These are phyloP conservation scores for Pollenia griseotomentosa DNA, from an alignment of 2,888 invertebrate species.

Conservation along the genomic window DNA sequence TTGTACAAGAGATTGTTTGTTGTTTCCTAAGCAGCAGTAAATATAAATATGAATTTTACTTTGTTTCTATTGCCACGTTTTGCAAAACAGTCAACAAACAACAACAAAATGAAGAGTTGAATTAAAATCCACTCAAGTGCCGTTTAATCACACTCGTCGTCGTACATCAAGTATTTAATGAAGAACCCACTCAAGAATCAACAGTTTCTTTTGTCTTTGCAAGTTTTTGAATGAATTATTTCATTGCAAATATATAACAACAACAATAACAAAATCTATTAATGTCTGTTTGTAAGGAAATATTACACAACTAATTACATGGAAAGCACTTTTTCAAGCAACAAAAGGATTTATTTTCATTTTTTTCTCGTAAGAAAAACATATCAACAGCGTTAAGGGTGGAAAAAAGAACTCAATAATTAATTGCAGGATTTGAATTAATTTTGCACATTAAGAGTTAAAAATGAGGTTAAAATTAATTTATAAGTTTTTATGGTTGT, in stretches of 20 bases:
- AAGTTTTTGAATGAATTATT: slow-evolving; percentile 30
- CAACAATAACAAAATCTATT: slow-evolving; percentile 19
- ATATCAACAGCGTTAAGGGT: not conserved
- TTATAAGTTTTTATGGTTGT: not conserved
- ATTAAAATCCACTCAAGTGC: slow-evolving; percentile 67
- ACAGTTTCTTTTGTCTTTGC: slow-evolving; percentile 56
- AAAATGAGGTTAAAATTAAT: slow-evolving; percentile 13
- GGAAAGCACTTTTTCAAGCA: slow-evolving; percentile 48
- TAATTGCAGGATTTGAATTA: slow-evolving; percentile 13
- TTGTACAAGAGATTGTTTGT: not conserved
- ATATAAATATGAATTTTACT: not conserved
- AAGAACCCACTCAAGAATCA: slow-evolving; percentile 70
- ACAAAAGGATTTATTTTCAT: slow-evolving; percentile 37
- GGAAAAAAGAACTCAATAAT: slow-evolving; percentile 40
- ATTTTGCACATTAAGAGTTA: not conserved
- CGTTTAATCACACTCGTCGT: slow-evolving; percentile 47
- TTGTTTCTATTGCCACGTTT: slow-evolving; percentile 4
- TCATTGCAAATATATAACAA: slow-evolving; percentile 18
- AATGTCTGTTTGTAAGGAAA: not conserved
- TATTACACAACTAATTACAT: slow-evolving; percentile 48
- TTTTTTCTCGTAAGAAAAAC: not conserved
- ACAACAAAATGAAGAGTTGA: slow-evolving; percentile 6
- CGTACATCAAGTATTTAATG: slow-evolving; percentile 62
- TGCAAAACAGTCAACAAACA: not conserved
- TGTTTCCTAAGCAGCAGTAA: not conserved